Base-by-base conservation (phyloP, 92 coral and sea anemone species). In the Phenganax subtilis region DNA sequence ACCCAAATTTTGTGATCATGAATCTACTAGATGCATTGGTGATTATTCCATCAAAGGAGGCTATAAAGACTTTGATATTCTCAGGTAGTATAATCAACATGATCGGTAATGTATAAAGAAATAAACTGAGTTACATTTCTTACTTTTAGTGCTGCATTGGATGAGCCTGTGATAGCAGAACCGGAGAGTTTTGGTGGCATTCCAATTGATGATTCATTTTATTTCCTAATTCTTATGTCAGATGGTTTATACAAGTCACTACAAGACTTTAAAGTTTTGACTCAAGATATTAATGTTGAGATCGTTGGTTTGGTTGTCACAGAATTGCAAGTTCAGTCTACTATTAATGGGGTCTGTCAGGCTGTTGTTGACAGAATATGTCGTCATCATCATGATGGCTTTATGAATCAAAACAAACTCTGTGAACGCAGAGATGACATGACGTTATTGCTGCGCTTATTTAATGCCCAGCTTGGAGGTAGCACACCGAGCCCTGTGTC, bases 31-130 rank as follows among this genome's bases (percentile, higher is more conserved):
- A 63, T 88, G 92, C 58, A 94, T 94, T 69, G 98, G 98, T 28
- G 98, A 94, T 75, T 94, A 94, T 68, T 86, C 94, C 56, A 97
- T 94, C 16, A 94, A 94, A 80, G 98, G 98, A 56, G 98, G 98
- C 55, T 94, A 94, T 78, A 94, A 94, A 85, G 98, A 94, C 58
- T 94, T 91, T 82, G 98, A 94, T 73, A 90, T 94, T 20, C 81
- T 94, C n/a, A 92, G 96, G 98, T 94, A 69, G 75, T 12, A 76
- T 0, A n/a, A 62, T 62, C 15, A 62, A 1, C 6, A 6, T 61
- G 8, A 15, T 61, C 14, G n/a, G 67, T 61, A 12, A 7, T 12
- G n/a, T 61, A 61, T 5, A 20, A 17, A 12, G 65, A 59, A 59
- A 59, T 59, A 59, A 14, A 10, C 54, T 66, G 61, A 11, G 79